Evolutionary conservation across 2,888 invertebrate species (phyloP), one percentile per base, ranked within the genome.

Genomic region (Octonoba sinensis): DNA sequence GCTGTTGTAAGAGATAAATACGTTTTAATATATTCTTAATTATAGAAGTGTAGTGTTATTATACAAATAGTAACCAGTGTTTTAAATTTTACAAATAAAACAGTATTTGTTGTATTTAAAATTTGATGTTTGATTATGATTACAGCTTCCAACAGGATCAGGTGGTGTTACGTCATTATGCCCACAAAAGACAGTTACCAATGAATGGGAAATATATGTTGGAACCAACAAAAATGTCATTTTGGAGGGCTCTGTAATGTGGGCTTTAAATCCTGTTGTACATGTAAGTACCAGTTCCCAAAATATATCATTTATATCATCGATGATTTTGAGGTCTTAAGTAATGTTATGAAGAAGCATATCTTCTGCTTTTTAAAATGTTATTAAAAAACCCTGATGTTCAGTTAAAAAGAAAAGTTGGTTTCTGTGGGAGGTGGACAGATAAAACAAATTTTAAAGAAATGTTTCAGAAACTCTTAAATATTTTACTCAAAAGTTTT

Each of bases 151-250:
- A 0, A 96, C 96, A 88, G 91, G 93, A 8, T 93, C 93, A 20
- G 96, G 96, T 20, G 95, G 95, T 3, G 94, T 96, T 0, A 91
- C 96, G 57, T 95, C 94, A 82, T 94, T 97, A 85, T 96, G 96
- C 86, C 96, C 96, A 0, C 95, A 95, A 89, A 75, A 72, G n/a
- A 91, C 95, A 83, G 94, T 95, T 0, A 95, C 95, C 0, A 91
- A 95, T 85, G 96, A 96, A 87, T 96, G 96, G 16, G 95, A 95
- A 87, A 93, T 97, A 85, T 97, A 95, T 87, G 94, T 96, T 0
- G 96, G 96, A 12, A 97, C 96, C 2, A 95, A 95, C 1, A 92
- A 93, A 84, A 96, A 96, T 87, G 95, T 95, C 86, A 94, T 97
- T 65, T 90, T 97, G 87, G 96, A 96, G 88, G 96, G 97, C 6